Conservation (phyloP, 2,113 vertebrate genomes). For the Paracanthobrama guichenoti region DNA sequence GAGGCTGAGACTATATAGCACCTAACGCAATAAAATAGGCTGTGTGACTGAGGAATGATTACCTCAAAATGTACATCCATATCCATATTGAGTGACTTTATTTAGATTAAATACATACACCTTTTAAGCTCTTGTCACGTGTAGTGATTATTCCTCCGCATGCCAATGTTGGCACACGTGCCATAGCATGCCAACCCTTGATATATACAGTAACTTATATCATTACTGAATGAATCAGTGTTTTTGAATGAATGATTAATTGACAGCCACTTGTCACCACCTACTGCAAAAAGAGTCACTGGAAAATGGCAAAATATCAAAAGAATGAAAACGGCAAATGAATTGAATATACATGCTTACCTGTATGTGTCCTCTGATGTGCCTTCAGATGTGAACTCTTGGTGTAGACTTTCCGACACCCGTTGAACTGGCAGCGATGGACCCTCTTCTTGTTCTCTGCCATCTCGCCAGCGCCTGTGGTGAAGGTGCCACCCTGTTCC, state of each 20-base stretch:
- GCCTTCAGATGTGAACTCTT: conserved; percentile 99
- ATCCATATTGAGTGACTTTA: too few species aligned
- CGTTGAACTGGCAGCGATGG: conserved; percentile 98
- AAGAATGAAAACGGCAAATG: neutral
- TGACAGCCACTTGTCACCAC: neutral
- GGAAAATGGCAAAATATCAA: neutral
- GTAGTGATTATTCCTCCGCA: too few species aligned
- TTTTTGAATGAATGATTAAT: neutral
- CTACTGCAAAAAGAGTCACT: neutral
- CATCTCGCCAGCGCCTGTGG: conserved; percentile 76
- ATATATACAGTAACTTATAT: too few species aligned
- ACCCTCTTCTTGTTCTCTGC: conserved; percentile 98
- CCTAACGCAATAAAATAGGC: too few species aligned
- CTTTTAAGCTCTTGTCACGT: too few species aligned
- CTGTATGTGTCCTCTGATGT: conserved; percentile 99
- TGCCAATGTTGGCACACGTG: too few species aligned
- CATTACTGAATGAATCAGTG: too few species aligned
- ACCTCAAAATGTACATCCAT: too few species aligned
- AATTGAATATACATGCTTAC: conserved; percentile 66
- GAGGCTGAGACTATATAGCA: too few species aligned
- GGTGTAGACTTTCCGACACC: conserved; percentile 99
- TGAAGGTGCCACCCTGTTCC: conserved; percentile 77
- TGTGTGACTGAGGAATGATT: too few species aligned
- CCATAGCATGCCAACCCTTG: too few species aligned
- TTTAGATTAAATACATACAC: too few species aligned